A percentile compares a stretch with the other conserved stretches of the same genome.
phyloP scores from a whole-genome alignment of 1,140 invertebrate genomes.

The Zaprionus africanus region DNA sequence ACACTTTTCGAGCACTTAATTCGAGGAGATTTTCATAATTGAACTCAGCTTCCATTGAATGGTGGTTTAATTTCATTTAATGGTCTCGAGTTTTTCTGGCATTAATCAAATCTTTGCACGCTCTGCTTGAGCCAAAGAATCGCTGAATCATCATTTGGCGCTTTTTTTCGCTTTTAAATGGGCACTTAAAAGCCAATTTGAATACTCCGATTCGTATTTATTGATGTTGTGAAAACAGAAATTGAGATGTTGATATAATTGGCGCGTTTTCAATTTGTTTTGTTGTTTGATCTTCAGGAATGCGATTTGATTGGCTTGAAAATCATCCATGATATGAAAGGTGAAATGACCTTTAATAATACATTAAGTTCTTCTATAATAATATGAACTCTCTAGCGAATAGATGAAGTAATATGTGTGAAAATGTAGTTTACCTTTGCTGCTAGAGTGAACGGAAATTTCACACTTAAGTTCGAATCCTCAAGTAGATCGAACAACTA shows the following conservation, averaged over 20 bases:
- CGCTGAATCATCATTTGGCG: constrained; percentile 54
- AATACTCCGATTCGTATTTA: constrained; percentile 27
- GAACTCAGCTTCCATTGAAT: constrained; percentile 59
- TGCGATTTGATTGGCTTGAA: not conserved
- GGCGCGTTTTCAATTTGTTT: not conserved
- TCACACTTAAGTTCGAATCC: not conserved
- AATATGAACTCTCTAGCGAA: not conserved
- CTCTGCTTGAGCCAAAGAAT: constrained; percentile 40
- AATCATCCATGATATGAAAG: not conserved
- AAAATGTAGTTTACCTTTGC: not conserved
- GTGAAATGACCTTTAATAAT: not conserved
- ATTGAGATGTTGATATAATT: constrained; percentile 19
- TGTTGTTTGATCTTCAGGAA: constrained; percentile 1
- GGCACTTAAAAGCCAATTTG: constrained; percentile 40
- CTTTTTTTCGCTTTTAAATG: constrained; percentile 34
- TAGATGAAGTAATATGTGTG: not conserved
- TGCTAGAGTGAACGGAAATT: not conserved
- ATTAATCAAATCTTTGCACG: constrained; percentile 49
- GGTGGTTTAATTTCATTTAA: constrained; percentile 69
- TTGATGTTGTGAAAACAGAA: constrained; percentile 3
- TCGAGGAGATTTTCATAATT: constrained; percentile 42
- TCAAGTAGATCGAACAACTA: not conserved
- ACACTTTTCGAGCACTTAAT: constrained; percentile 48
- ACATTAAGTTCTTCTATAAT: not conserved
- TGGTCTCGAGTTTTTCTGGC: constrained; percentile 49